These are phyloP conservation scores for Grammomys surdaster DNA, from an alignment of 2,113 vertebrate species.

Conservation along the genomic window DNA sequence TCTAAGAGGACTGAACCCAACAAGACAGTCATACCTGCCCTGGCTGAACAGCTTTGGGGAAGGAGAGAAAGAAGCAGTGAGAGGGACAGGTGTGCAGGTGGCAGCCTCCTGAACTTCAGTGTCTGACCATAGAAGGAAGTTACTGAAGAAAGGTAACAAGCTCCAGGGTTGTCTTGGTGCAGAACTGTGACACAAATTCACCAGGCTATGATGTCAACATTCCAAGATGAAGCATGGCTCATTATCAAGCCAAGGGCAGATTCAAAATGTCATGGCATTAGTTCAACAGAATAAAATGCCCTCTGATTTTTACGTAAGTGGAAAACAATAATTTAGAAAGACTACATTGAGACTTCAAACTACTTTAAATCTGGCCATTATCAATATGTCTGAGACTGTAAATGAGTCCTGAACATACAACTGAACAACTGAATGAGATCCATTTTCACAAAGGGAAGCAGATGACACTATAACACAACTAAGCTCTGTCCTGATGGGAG, in stretches of 20 bases:
- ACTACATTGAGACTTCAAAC: slow-evolving; percentile 77
- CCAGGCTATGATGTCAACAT: slow-evolving; percentile 19
- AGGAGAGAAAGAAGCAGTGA: background rate
- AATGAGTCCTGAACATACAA: slow-evolving; percentile 75
- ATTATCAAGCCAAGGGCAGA: slow-evolving; percentile 4
- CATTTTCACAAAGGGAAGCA: slow-evolving; percentile 77
- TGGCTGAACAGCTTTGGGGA: background rate
- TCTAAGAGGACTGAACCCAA: background rate
- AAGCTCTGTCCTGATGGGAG: slow-evolving; percentile 83
- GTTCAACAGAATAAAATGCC: slow-evolving; percentile 67
- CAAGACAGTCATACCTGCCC: background rate
- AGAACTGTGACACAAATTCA: slow-evolving; percentile 14
- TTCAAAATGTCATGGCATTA: slow-evolving; percentile 42
- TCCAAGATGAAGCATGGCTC: slow-evolving; percentile 16
- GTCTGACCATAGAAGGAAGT: background rate
- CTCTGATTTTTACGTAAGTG: slow-evolving; percentile 80
- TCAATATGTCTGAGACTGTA: slow-evolving; percentile 85
- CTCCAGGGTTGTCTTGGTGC: background rate
- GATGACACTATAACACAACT: slow-evolving; percentile 72
- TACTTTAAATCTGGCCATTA: slow-evolving; percentile 83
- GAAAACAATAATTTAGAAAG: slow-evolving; percentile 83
- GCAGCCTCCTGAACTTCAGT: background rate
- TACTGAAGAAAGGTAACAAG: background rate
- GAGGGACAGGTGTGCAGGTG: background rate
- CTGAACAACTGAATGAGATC: slow-evolving; percentile 70